Conservation (phyloP, 2,888 invertebrate genomes). For the Dascillus cervinus region DNA sequence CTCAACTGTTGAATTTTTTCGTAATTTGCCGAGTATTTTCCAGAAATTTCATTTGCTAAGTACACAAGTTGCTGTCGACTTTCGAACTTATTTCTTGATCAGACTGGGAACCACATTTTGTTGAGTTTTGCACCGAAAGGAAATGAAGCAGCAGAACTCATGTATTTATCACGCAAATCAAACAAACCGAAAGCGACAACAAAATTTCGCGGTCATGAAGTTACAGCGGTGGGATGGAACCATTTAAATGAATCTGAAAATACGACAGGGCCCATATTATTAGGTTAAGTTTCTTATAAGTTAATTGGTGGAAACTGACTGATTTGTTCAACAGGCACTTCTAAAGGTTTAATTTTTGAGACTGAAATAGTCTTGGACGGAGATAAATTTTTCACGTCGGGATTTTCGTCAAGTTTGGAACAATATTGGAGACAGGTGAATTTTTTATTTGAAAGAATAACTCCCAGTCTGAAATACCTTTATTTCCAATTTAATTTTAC, state of each 20-base stretch:
- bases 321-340: slow-evolving; percentile 55
- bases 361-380: slow-evolving; percentile 76
- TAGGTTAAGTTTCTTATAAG: slow-evolving; percentile 37
- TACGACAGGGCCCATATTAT: slow-evolving; percentile 74
- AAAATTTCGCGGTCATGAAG: slow-evolving; percentile 68
- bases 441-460: slow-evolving; percentile 5
- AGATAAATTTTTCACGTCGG: slow-evolving; percentile 73
- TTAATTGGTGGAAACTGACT: background rate
- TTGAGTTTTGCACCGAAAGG: slow-evolving; percentile 60
- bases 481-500: slow-evolving; percentile 23
- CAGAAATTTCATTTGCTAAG: slow-evolving; percentile 68
- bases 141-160: slow-evolving; percentile 57
- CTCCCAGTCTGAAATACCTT: slow-evolving; percentile 1
- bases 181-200: slow-evolving; percentile 61
- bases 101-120: slow-evolving; percentile 77
- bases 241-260: slow-evolving; percentile 58
- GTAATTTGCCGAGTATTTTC: slow-evolving; percentile 27
- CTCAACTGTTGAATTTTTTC: slow-evolving; percentile 2
- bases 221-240: slow-evolving; percentile 91
- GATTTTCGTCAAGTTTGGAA: slow-evolving; percentile 58
- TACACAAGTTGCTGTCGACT: slow-evolving; percentile 53
- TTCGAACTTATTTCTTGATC: slow-evolving; percentile 71
- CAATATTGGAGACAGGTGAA: slow-evolving; percentile 54
- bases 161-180: slow-evolving; percentile 72
- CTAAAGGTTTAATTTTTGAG: slow-evolving; percentile 84